Percentiles rank a stretch among this genome's conserved stretches.
Evolutionary conservation across 2,113 vertebrate genomes (phyloP).

Genomic region (Dicaeum eximium): DNA sequence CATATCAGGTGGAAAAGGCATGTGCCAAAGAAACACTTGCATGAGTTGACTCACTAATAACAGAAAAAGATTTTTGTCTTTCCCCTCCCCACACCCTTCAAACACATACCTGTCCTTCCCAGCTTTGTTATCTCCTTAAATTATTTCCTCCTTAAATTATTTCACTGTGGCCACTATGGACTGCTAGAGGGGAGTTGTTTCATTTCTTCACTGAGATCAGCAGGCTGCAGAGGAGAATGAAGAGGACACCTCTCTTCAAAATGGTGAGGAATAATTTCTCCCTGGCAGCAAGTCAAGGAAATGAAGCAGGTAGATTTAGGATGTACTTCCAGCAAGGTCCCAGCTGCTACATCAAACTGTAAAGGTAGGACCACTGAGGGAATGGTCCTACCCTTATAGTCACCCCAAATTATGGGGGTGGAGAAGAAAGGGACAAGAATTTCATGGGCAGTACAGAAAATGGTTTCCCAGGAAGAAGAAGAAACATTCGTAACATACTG

Average conservation of each 20-base stretch:
- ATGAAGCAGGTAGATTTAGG: neutral
- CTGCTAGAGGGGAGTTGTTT: neutral
- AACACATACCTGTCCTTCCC: neutral
- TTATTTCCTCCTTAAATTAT: neutral
- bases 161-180: neutral
- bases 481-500: neutral
- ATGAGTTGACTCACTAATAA: neutral
- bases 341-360: accelerated
- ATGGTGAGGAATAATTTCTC: neutral
- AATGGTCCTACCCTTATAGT: neutral
- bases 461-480: neutral
- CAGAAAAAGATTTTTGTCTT: neutral
- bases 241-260: neutral
- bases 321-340: neutral
- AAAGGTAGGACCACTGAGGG: neutral
- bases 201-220: neutral
- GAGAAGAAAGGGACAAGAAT: neutral
- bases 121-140: neutral
- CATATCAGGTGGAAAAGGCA: neutral
- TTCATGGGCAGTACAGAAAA: neutral
- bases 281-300: neutral
- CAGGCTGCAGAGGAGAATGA: neutral
- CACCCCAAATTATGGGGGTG: neutral
- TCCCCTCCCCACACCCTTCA: accelerated
- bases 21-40: neutral